Base-by-base conservation (phyloP, 2,797 vertebrate genomes). In the Pogoniulus pusillus region DNA sequence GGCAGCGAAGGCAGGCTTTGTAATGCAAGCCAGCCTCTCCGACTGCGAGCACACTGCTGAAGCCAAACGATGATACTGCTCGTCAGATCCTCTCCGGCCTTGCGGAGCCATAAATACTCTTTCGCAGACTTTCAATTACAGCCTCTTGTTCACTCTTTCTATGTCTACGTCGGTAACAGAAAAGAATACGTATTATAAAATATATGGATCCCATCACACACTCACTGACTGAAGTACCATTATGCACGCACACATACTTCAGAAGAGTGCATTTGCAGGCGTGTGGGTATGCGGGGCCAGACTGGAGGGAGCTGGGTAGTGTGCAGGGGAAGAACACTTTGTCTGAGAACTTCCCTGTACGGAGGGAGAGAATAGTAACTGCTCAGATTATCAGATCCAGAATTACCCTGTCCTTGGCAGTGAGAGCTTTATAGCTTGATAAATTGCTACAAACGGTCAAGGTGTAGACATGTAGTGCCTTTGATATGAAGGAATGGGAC, bases 1-100 rank as follows among this genome's bases (percentile, higher is more conserved):
- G 72, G 45, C 63, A 75, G 12, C 29, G 85, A 55, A 81, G 47
- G 62, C 92, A 90, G 89, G 89, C 93, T 94, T 96, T 95, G 95
- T 94, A 93, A 77, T 51, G 79, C 89, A 74, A 93, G 87, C 60
- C 89, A 85, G 89, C 55, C 71, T 93, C 84, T 43, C 45, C 53
- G 81, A 10, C 91, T 93, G 78, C 37, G 35, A 57, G 95, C 93
- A 41, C 17, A 16, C 91, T 24, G 87, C 85, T 29, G 65, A 58
- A 76, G 92, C 69, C 91, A 17, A 78, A 7, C 35, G 66, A 71
- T 60, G 90, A 63, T 76, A 35, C 65, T 16, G 85, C 51, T 79
- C 90, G 51, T 74, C 88, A 27, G 89, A 69, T 87, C 27, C 89
- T 80, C 84, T 74, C 66, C 20, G 85, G 68, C 41, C 82, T 68